Base-by-base conservation (phyloP, 1,140 invertebrate genomes). In the Coptotermes formosanus region DNA sequence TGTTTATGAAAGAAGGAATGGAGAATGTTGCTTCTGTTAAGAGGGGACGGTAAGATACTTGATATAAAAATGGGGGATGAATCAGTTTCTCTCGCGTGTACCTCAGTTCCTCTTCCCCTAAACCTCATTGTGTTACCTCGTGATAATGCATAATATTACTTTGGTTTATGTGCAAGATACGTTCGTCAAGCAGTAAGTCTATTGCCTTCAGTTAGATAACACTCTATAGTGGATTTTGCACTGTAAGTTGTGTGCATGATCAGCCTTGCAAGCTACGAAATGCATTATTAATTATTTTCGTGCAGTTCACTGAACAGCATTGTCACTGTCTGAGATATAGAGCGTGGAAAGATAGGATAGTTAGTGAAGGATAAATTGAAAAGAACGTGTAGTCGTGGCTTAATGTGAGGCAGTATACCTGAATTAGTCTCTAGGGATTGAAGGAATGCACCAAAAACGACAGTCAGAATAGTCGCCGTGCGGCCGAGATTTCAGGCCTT, bases 141-240 rank as follows among this genome's bases (percentile, higher is more conserved):
- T 75, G 64, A 75, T 75, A 75, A 75, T 75, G 64, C n/a, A 6
- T 75, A 75, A 75, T 75, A 75, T 75, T 75, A 75, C 64, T 75
- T 75, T 30, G 9, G 25, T 0, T 75, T n/a, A 75, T n/a, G 30
- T 75, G 64, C 25, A 75, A 25, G n/a, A 0, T 25, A 75, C 6
- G 30, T n/a, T 6, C 64, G 0, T 75, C 8, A 75, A 30, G 14
- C n/a, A 16, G 9, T 6, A 75, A 19, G 21, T 8, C 25, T 25
- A 64, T 64, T 64, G 59, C 21, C 8, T 23, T 64, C 1, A 8
- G 59, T 64, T 64, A 64, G 21, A 64, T n/a, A 64, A 1, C 21
- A 64, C 1, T 64, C 1, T 64, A 64, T n/a, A 25, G 12, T 64
- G 59, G 59, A 64, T 19, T 64, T 64, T 21, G 25, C 25, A 64